phyloP scores from a whole-genome alignment of 2,113 vertebrate species.

The Ornithorhynchus anatinus region DNA sequence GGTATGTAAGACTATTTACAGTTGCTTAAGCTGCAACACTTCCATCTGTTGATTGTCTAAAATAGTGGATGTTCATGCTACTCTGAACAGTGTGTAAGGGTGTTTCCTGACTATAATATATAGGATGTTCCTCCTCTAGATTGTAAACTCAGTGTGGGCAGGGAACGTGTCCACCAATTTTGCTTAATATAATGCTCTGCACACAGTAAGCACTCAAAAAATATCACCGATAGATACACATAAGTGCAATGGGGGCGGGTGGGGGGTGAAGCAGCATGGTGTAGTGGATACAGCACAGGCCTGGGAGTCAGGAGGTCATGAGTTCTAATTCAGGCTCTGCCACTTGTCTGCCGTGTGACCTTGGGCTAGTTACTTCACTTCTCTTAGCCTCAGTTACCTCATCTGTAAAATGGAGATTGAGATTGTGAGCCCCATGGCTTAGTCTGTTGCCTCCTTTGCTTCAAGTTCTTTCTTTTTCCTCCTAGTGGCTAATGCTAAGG shows the following conservation, averaged over 20 bases:
- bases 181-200: background rate
- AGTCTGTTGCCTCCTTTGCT: fast-evolving
- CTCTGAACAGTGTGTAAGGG: too few relatives aligned
- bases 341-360: background rate
- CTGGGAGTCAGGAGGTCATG: too few relatives aligned
- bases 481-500: fast-evolving
- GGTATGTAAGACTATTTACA: too few relatives aligned
- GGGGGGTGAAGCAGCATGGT: background rate
- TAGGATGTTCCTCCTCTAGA: too few relatives aligned
- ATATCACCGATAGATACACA: background rate
- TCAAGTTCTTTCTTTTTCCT: background rate
- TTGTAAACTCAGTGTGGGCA: too few relatives aligned
- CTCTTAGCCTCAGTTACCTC: background rate
- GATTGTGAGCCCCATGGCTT: background rate
- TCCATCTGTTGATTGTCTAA: too few relatives aligned
- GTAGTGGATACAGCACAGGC: too few relatives aligned
- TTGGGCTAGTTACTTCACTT: background rate
- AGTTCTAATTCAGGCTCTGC: background rate
- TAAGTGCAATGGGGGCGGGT: background rate
- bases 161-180: too few relatives aligned
- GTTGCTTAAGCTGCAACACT: too few relatives aligned
- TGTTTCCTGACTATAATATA: too few relatives aligned
- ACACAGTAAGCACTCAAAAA: background rate
- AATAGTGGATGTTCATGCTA: too few relatives aligned
- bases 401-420: background rate